Percentiles rank a stretch among this genome's conserved stretches.
phyloP scores from a whole-genome alignment of 2,113 vertebrate genomes.

The Phrynocephalus versicolor region DNA sequence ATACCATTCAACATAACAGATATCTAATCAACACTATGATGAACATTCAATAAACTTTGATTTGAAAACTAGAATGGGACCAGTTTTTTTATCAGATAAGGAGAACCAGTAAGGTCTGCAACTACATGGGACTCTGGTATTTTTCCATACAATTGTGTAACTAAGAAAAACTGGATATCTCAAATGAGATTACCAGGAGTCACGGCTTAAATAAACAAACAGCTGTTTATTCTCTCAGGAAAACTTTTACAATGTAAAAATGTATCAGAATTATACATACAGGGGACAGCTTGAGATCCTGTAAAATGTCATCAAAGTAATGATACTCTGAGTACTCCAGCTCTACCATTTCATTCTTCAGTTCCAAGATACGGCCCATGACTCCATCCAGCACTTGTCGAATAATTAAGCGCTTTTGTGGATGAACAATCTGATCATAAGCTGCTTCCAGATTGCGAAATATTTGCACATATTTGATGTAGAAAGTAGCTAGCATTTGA shows the following conservation, averaged over 20 bases:
- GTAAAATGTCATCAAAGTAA: conserved; percentile 76
- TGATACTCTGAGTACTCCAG: conserved; percentile 83
- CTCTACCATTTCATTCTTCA: conserved; percentile 85
- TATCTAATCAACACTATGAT: not conserved
- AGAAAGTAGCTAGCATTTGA: conserved; percentile 76
- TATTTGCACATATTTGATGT: conserved; percentile 83
- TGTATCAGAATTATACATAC: conserved; percentile 59
- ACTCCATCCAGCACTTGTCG: conserved; percentile 76
- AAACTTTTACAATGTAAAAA: accelerated
- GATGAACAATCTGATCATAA: conserved; percentile 77
- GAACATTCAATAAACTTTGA: not conserved
- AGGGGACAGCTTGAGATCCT: conserved; percentile 78
- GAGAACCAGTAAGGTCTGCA: not conserved
- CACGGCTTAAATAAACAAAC: not conserved
- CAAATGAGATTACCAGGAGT: not conserved
- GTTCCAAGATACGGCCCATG: conserved; percentile 84
- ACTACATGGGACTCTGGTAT: not conserved
- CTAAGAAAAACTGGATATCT: not conserved
- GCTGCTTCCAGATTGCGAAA: conserved; percentile 73
- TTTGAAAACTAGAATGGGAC: not conserved
- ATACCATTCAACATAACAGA: not conserved
- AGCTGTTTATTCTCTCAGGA: too few species aligned
- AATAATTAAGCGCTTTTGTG: conserved; percentile 77
- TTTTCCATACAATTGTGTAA: not conserved
- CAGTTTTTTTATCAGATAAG: not conserved